Evolutionary conservation across 2,888 invertebrate genomes (phyloP).

Genomic region (Heliconius erato): DNA sequence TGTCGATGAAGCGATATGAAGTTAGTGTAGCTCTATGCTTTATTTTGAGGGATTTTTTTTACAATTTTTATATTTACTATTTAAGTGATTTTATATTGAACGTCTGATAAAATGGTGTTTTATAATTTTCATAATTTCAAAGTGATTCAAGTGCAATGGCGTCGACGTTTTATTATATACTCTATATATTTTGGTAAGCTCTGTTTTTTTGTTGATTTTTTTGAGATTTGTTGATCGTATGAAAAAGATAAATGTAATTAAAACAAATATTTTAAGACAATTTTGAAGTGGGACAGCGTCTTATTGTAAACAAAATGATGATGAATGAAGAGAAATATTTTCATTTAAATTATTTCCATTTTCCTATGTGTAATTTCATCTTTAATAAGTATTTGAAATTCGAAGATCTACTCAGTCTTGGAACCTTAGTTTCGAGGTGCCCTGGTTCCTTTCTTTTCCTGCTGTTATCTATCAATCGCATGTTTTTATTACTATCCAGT

Average conservation of each 20-base stretch:
- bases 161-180: background rate
- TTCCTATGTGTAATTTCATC: too few species aligned
- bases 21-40: background rate
- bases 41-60: background rate
- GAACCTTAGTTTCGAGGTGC: too few species aligned
- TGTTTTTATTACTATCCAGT: too few species aligned
- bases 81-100: background rate
- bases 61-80: background rate
- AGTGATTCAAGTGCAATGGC: slow-evolving; percentile 7
- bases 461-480: too few species aligned
- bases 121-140: background rate
- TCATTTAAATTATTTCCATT: too few species aligned
- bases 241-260: background rate
- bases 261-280: background rate
- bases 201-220: background rate
- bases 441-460: too few species aligned
- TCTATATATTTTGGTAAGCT: background rate
- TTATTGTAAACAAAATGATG: background rate
- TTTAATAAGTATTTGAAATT: too few species aligned
- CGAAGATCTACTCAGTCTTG: too few species aligned
- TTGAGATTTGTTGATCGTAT: background rate
- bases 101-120: background rate
- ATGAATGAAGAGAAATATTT: too few species aligned
- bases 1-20: background rate
- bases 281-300: too few species aligned